A percentile compares a stretch with the other conserved stretches of the same genome.
phyloP scores from a whole-genome alignment of 2,797 vertebrate species.

The Catostomus latipinnis region DNA sequence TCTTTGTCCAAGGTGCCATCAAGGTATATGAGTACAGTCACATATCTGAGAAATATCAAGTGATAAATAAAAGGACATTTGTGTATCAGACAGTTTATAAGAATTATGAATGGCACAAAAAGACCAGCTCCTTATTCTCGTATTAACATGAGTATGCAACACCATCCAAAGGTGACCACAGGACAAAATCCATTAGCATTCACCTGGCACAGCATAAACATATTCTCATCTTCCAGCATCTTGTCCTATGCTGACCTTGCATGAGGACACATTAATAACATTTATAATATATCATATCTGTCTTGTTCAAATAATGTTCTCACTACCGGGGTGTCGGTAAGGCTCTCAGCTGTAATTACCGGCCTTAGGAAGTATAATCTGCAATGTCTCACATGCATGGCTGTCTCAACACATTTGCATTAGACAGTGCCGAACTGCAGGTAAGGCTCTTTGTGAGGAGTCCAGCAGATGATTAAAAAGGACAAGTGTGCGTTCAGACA shows the following conservation, averaged over 20 bases:
- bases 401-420: slow-evolving; percentile 77
- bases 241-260: slow-evolving; percentile 71
- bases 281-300: slow-evolving; percentile 80
- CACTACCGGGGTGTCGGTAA: slow-evolving; percentile 62
- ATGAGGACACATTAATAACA: slow-evolving; percentile 79
- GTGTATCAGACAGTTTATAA: not conserved
- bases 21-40: no score
- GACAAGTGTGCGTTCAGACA: slow-evolving; percentile 78
- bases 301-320: slow-evolving; percentile 74
- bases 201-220: slow-evolving; percentile 74
- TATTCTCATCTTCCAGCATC: slow-evolving; percentile 72
- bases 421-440: slow-evolving; percentile 59
- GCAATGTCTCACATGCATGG: slow-evolving; percentile 71
- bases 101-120: not conserved
- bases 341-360: slow-evolving; percentile 76
- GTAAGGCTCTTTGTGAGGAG: slow-evolving; percentile 66
- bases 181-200: slow-evolving; percentile 66
- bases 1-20: no score
- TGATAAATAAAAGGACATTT: not conserved
- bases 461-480: slow-evolving; percentile 73
- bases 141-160: not conserved
- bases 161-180: slow-evolving; percentile 18
- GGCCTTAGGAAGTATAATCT: slow-evolving; percentile 77
- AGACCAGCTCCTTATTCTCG: no score
- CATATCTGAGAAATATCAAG: not conserved